phyloP scores from a whole-genome alignment of 2,888 invertebrate genomes.

The Lasius platythorax region DNA sequence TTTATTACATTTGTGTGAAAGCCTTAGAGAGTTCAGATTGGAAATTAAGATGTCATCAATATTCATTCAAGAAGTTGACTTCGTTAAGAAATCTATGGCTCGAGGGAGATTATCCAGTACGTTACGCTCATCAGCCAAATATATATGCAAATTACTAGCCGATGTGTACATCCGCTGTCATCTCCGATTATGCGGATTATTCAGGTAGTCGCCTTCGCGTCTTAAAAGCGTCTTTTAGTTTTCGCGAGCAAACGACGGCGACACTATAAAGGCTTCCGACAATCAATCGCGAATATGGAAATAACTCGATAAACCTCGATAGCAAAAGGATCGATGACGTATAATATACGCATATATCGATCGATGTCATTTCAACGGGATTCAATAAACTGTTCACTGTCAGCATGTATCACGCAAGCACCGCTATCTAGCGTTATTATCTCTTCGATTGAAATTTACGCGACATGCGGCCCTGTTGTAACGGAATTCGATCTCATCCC shows the following conservation, averaged over 20 bases:
- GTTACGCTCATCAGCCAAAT: background rate
- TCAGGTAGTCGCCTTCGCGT: constrained; percentile 8
- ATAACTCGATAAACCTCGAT: constrained; percentile 34
- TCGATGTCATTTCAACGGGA: constrained; percentile 42
- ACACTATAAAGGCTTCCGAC: constrained; percentile 8
- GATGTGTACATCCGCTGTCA: background rate
- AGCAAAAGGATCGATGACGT: constrained; percentile 2
- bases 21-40: background rate
- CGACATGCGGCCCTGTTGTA: background rate
- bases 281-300: constrained; percentile 41
- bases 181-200: constrained; percentile 29
- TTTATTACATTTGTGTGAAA: background rate
- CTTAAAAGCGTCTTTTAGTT: constrained; percentile 21
- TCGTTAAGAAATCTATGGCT: background rate
- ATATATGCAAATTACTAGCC: constrained; percentile 1
- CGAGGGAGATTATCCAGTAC: background rate
- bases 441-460: constrained; percentile 34
- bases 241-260: background rate
- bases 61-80: constrained; percentile 4
- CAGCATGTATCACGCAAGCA: constrained; percentile 7
- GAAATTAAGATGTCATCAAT: constrained; percentile 16
- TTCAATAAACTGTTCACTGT: constrained; percentile 38
- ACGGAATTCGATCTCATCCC: constrained; percentile 23
- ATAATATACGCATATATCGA: constrained; percentile 38
- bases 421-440: constrained; percentile 28